Conservation (phyloP, 2,797 vertebrate genomes). For the Acipenser oxyrinchus region DNA sequence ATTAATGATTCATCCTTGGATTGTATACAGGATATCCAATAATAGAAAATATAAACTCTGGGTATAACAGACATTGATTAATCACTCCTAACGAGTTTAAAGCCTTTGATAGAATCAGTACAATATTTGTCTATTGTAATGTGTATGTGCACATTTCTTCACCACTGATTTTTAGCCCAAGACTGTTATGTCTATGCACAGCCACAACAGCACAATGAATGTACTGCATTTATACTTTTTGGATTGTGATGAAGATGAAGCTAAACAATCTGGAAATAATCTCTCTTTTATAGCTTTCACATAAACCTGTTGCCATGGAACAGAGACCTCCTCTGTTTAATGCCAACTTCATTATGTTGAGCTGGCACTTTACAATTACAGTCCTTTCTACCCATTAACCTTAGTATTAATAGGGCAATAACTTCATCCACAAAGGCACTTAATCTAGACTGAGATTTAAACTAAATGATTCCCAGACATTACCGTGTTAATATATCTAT, state of each 20-base stretch:
- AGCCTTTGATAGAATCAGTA: too few species aligned
- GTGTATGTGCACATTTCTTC: too few species aligned
- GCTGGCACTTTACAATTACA: not conserved
- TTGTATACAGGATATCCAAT: too few species aligned
- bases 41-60: too few species aligned
- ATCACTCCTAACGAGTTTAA: too few species aligned
- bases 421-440: not conserved
- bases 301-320: not conserved
- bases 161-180: too few species aligned
- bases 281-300: not conserved
- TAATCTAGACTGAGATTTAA: not conserved
- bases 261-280: not conserved
- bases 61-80: too few species aligned
- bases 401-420: not conserved
- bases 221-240: not conserved
- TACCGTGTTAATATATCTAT: not conserved
- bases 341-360: not conserved
- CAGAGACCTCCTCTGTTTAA: not conserved
- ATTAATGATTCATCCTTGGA: too few species aligned
- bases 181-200: too few species aligned
- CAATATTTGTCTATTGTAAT: too few species aligned
- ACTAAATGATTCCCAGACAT: not conserved
- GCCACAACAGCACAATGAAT: not conserved
- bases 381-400: not conserved
- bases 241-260: not conserved